Base-by-base conservation (phyloP, 1,140 invertebrate species). In the Papilio glaucus region DNA sequence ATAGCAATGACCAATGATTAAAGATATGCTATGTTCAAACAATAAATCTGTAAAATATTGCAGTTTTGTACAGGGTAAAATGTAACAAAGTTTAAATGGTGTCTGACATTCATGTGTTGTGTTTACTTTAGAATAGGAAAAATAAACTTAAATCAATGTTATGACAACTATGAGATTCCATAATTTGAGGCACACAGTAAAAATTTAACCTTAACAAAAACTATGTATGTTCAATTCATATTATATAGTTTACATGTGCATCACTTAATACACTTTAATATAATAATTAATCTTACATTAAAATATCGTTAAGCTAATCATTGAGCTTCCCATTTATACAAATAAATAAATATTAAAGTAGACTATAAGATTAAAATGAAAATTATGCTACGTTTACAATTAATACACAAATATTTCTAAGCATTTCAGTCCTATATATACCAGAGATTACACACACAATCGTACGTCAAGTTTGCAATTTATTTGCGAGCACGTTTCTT, bases 321-420 rank as follows among this genome's bases (percentile, higher is more conserved):
- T 92, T 92, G 90, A 92, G 90, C 90, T 92, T 91, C 85, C 85
- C 71, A 86, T 92, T 88, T 91, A 92, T 91, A 92, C 88, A 92
- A 92, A 91, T 92, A 91, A 92, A 91, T 92, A 91, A 92, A 91
- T 92, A 91, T 86, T 88, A 81, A 83, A 74, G 81, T 84, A 82
- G 77, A 84, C 79, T 88, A 90, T 78, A 82, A 76, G 75, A 77
- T 77, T 73, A 74, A 73, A 78, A 74, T 77, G 76, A 80, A 72
- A 73, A 65, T 80, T 79, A 81, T 77, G 72, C 74, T 71, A 77
- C 60, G 60, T 77, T 78, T 77, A 72, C 77, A 82, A 53, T 65
- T 67, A 75, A 80, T 83, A 81, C 79, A 87, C 79, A 84, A 72
- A 86, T 74, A 80, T 77, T 83, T 74, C 63, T 78, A 63, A 73